Percentiles rank a stretch among this genome's conserved stretches.
phyloP scores from a whole-genome alignment of 1,140 invertebrate species.

The Copidosoma floridanum region DNA sequence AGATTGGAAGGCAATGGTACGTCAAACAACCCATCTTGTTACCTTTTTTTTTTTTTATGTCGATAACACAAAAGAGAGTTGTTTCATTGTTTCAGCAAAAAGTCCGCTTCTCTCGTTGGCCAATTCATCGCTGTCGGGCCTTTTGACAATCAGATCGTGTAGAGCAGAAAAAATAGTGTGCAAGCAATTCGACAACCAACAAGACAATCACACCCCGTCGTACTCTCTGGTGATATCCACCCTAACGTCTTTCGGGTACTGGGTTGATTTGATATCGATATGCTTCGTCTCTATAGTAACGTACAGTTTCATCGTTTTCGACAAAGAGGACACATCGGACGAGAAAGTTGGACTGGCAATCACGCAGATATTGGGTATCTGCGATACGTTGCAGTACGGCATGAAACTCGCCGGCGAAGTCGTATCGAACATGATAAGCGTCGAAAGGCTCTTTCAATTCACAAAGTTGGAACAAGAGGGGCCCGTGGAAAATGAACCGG shows the following conservation, averaged over 20 bases:
- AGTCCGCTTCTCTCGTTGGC: slow-evolving; percentile 78
- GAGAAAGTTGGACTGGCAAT: background rate
- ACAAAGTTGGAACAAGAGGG: slow-evolving; percentile 64
- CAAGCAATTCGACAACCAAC: slow-evolving; percentile 70
- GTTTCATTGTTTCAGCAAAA: slow-evolving; percentile 60
- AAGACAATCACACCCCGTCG: slow-evolving; percentile 61
- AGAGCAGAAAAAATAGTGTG: slow-evolving; percentile 66
- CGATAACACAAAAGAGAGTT: slow-evolving; percentile 5
- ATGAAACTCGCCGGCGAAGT: background rate
- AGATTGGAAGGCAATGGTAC: slow-evolving; percentile 77
- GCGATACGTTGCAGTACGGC: background rate
- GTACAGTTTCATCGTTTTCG: slow-evolving; percentile 68
- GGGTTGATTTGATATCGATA: slow-evolving; percentile 74
- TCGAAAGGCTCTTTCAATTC: slow-evolving; percentile 77
- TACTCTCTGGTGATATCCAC: slow-evolving; percentile 73
- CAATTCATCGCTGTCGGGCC: slow-evolving; percentile 73
- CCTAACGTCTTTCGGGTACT: slow-evolving; percentile 76
- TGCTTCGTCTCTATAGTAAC: slow-evolving; percentile 66
- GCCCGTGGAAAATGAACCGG: slow-evolving; percentile 27
- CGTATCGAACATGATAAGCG: slow-evolving; percentile 68
- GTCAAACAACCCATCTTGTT: background rate
- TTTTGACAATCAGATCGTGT: slow-evolving; percentile 77
- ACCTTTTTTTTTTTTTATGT: background rate
- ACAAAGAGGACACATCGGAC: background rate
- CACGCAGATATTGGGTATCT: background rate